These are phyloP conservation scores for Hippocampus kuda DNA, from an alignment of 2,797 vertebrate genomes.

Conservation along the genomic window DNA sequence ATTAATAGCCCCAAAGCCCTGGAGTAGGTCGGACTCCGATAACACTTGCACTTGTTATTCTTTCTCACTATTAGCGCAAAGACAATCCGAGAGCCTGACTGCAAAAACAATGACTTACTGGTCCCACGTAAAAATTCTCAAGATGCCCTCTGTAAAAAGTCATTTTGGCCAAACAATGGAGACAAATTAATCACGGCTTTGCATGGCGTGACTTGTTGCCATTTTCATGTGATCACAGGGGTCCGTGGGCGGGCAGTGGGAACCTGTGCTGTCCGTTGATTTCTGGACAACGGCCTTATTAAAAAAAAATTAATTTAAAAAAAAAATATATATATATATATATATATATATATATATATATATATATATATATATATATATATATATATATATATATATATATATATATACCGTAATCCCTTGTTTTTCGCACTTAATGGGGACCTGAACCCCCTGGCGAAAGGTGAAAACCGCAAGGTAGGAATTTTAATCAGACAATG, in stretches of 20 bases:
- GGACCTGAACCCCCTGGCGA: no score
- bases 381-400: no score
- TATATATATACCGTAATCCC: no score
- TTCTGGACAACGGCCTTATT: constrained; percentile 70
- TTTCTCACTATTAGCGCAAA: constrained; percentile 34
- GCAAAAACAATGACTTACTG: constrained; percentile 50
- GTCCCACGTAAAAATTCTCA: constrained; percentile 35
- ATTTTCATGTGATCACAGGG: constrained; percentile 8
- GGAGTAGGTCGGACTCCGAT: constrained; percentile 44
- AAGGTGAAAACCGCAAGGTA: no score
- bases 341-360: no score
- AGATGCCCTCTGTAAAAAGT: constrained; percentile 35
- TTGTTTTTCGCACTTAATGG: constrained; percentile 38
- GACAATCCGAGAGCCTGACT: constrained; percentile 34
- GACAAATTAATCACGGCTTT: neutral
- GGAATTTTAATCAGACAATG: no score
- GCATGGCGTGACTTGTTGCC: constrained; percentile 22
- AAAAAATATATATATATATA: constrained; percentile 60
- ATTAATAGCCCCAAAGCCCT: constrained; percentile 47
- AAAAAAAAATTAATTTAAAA: constrained; percentile 58
- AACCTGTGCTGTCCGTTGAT: no score
- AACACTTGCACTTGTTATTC: constrained; percentile 45
- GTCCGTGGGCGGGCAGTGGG: no score
- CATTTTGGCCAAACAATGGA: constrained; percentile 39
- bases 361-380: no score